Base-by-base conservation (phyloP, 2,113 vertebrate species). In the Pseudonaja textilis region DNA sequence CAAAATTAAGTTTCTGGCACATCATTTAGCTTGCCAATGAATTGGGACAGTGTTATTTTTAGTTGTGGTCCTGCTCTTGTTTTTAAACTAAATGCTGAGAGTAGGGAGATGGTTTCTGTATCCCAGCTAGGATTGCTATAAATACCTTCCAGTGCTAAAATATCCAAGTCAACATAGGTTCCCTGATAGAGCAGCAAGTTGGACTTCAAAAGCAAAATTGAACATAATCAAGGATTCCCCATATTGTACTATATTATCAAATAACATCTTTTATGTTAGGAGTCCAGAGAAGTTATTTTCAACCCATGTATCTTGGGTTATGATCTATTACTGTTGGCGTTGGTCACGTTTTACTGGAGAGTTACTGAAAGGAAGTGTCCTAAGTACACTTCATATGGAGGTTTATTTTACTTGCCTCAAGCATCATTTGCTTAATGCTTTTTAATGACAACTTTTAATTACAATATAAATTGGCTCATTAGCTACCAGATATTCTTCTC, bases 121-220 rank as follows among this genome's bases (percentile, higher is more conserved):
- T 93, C 94, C 94, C 0, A 0, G 25, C 95, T 52, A 0, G 55
- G 88, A 86, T 42, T 45, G 9, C 96, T 95, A 94, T 95, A 95
- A 96, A 96, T 96, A 96, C 91, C 93, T 91, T 89, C 91, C 93
- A 93, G 88, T 87, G 92, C 93, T 22, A 92, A 96, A 96, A 96
- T 96, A 93, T 93, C 96, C 55, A 92, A 96, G 96, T 96, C 96
- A 94, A 96, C 0, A 0, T 81, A 26, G 54, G 93, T 93, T 96
- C 95, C 94, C 94, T 20, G 88, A 90, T 5, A 81, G 92, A 59
- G 91, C 89, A 55, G 91, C 61, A 34, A 23, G 87, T 93, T 91
- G 0, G 0, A 89, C 95, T 92, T 94, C 90, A 85, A 57, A 16
- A 29, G 0, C 92, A 91, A 54, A 89, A 0, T n/a, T 42, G 7